Evolutionary conservation across 2,888 invertebrate species (phyloP).

Genomic region (Chrysina gloriosa): DNA sequence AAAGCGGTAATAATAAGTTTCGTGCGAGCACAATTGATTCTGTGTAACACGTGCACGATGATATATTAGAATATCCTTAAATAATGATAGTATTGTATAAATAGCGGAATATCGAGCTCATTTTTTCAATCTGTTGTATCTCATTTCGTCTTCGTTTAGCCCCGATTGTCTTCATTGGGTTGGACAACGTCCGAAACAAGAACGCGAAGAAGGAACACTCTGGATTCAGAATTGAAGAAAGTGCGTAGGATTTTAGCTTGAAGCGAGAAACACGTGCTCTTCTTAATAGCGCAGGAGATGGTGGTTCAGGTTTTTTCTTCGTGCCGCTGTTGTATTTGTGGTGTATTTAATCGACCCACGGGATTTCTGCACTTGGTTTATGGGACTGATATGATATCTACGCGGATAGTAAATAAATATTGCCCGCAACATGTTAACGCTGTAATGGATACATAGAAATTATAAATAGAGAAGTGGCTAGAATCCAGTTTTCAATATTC

Average conservation of each 20-base stretch:
- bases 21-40: conserved; percentile 62
- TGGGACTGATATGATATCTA: conserved; percentile 46
- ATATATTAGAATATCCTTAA: conserved; percentile 64
- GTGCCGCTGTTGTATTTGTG: conserved; percentile 41
- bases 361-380: conserved; percentile 47
- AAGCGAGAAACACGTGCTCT: conserved; percentile 50
- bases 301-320: conserved; percentile 43
- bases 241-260: conserved; percentile 49
- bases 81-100: conserved; percentile 60
- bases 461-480: conserved; percentile 9
- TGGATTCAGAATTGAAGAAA: conserved; percentile 40
- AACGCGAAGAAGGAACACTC: conserved; percentile 10
- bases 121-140: conserved; percentile 18
- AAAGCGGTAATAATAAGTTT: conserved; percentile 59
- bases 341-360: conserved; percentile 46
- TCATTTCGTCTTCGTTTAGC: conserved; percentile 27
- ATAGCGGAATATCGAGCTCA: conserved; percentile 43
- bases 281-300: conserved; percentile 48
- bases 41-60: conserved; percentile 63
- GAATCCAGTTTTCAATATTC: conserved; percentile 11
- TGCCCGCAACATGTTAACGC: background rate
- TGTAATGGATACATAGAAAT: conserved; percentile 31
- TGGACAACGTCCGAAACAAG: conserved; percentile 30
- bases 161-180: background rate
- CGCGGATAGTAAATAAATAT: conserved; percentile 23